Conservation (phyloP, 2,888 invertebrate species). For the Cinara cedri region DNA sequence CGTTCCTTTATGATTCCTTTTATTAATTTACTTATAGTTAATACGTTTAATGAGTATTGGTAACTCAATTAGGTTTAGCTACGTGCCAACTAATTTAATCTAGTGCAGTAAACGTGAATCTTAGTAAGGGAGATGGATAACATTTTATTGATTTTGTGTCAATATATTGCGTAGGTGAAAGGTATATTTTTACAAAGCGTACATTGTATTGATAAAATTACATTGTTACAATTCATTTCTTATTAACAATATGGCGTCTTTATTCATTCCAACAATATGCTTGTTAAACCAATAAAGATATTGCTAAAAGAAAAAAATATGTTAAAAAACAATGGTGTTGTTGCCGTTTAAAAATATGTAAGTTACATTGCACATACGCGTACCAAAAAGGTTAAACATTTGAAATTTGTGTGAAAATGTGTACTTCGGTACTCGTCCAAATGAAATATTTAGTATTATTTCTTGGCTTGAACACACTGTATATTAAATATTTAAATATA, state of each 20-base stretch:
- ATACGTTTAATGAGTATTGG: background rate
- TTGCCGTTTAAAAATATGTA: too few species aligned
- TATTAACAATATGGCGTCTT: background rate
- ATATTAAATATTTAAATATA: too few species aligned
- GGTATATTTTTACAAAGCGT: background rate
- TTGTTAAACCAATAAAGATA: constrained; percentile 1
- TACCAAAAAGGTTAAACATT: too few species aligned
- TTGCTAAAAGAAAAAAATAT: too few species aligned
- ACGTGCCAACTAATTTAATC: background rate
- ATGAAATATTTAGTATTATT: too few species aligned
- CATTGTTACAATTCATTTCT: background rate
- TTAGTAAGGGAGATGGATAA: background rate
- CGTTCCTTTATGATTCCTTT: background rate
- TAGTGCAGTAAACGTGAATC: background rate
- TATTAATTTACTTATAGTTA: background rate
- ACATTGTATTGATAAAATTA: background rate
- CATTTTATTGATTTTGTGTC: background rate
- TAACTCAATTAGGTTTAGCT: background rate
- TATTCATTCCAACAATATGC: background rate
- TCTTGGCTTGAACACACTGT: too few species aligned
- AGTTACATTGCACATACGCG: too few species aligned
- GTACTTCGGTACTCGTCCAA: too few species aligned
- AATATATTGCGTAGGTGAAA: background rate
- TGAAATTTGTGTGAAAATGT: too few species aligned
- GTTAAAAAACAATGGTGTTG: too few species aligned